Evolutionary conservation across 2,888 invertebrate genomes (phyloP).

Genomic region (Catocala sponsa): DNA sequence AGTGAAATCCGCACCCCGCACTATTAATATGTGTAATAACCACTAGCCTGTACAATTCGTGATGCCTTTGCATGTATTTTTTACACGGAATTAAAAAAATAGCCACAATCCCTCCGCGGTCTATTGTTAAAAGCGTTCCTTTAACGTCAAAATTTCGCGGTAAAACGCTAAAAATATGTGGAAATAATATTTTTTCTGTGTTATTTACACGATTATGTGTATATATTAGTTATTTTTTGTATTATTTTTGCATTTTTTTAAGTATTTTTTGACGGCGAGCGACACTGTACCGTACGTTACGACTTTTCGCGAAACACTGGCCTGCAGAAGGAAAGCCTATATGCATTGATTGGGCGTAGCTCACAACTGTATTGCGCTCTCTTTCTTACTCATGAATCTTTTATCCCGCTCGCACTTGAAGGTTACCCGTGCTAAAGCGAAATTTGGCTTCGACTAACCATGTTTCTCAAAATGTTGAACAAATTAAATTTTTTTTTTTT

Average conservation of each 20-base stretch:
- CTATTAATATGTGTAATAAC: conserved; percentile 13
- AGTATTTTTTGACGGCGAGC: conserved; percentile 51
- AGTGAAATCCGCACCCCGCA: conserved; percentile 21
- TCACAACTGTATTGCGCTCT: conserved; percentile 62
- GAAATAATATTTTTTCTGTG: conserved; percentile 29
- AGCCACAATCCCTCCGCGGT: conserved; percentile 51
- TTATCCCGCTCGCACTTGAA: conserved; percentile 64
- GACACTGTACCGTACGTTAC: conserved; percentile 62
- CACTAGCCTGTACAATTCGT: conserved; percentile 28
- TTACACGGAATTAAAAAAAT: conserved; percentile 43
- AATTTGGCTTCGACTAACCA: conserved; percentile 79
- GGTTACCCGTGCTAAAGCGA: conserved; percentile 72
- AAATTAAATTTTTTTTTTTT: conserved; percentile 45
- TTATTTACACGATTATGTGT: background rate
- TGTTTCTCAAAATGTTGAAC: conserved; percentile 69
- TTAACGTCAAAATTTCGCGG: conserved; percentile 10
- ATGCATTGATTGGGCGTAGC: conserved; percentile 87
- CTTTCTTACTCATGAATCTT: conserved; percentile 53
- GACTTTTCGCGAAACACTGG: conserved; percentile 74
- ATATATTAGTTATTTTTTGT: conserved; percentile 37
- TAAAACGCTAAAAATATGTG: conserved; percentile 3
- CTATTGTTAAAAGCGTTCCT: conserved; percentile 47
- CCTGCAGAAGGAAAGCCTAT: conserved; percentile 78
- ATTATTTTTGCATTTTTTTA: conserved; percentile 52
- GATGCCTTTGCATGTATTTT: conserved; percentile 19